These are phyloP conservation scores for Phalangium opilio DNA, from an alignment of 2,888 invertebrate species.

Conservation along the genomic window DNA sequence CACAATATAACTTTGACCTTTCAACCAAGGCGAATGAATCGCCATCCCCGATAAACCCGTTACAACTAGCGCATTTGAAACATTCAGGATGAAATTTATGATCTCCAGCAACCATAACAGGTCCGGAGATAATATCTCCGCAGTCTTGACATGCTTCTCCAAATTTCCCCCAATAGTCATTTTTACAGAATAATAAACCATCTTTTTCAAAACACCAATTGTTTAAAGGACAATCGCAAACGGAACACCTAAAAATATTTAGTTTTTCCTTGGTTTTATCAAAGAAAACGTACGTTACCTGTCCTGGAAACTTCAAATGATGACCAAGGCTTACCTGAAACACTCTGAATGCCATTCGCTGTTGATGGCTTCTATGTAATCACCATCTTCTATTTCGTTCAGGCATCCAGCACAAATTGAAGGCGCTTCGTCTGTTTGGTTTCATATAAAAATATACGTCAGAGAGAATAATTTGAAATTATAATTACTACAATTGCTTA, in stretches of 20 bases:
- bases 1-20: conserved; percentile 71
- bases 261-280: background rate
- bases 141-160: conserved; percentile 83
- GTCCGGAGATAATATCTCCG: conserved; percentile 66
- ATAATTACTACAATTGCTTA: background rate
- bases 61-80: conserved; percentile 69
- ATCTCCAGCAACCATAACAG: conserved; percentile 86
- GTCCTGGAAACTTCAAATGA: background rate
- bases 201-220: conserved; percentile 89
- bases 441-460: background rate
- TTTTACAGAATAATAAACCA: conserved; percentile 70
- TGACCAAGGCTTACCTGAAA: conserved; percentile 44
- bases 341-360: conserved; percentile 82
- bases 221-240: conserved; percentile 65
- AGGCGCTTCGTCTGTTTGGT: conserved; percentile 10
- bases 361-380: conserved; percentile 61
- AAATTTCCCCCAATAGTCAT: conserved; percentile 73
- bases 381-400: conserved; percentile 55
- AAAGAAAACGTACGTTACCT: background rate
- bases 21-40: conserved; percentile 86
- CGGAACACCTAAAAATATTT: conserved; percentile 55
- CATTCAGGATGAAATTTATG: conserved; percentile 94
- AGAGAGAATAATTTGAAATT: background rate
- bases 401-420: conserved; percentile 53
- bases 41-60: conserved; percentile 72